Percentiles rank a stretch among this genome's conserved stretches.
phyloP scores from a whole-genome alignment of 1,140 invertebrate species.

The Asobara japonica region DNA sequence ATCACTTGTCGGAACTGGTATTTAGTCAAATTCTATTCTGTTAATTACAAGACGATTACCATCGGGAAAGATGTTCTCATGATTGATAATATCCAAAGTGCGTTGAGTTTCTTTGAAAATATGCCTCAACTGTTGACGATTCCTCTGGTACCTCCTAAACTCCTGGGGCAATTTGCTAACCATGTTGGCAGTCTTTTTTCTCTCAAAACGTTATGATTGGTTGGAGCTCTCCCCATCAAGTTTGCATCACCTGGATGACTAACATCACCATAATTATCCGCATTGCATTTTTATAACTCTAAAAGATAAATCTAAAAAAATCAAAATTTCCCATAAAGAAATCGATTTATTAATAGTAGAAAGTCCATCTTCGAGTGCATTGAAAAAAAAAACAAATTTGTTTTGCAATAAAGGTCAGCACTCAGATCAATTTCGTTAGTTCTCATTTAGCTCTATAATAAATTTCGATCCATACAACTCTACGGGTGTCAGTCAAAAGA shows the following conservation, averaged over 20 bases:
- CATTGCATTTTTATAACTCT: no score
- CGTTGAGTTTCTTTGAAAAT: constrained; percentile 75
- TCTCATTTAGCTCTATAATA: not conserved
- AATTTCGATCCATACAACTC: no score
- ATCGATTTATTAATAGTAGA: not conserved
- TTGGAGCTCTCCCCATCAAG: not conserved
- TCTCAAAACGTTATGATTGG: not conserved
- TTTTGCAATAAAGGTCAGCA: not conserved
- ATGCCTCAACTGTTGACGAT: constrained; percentile 66
- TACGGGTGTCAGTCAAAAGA: no score
- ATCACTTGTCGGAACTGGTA: not conserved
- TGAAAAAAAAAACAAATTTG: no score
- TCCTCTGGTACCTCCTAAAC: constrained; percentile 66
- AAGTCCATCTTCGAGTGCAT: not conserved
- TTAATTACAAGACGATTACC: constrained; percentile 62
- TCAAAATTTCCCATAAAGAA: no score
- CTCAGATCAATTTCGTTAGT: not conserved
- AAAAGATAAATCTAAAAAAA: no score
- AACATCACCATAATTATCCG: not conserved
- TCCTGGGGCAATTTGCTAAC: constrained; percentile 67
- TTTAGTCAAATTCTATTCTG: not conserved
- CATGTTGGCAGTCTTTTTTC: constrained; percentile 48
- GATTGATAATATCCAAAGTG: constrained; percentile 72
- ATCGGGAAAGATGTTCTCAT: constrained; percentile 71
- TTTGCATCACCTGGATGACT: not conserved